Base-by-base conservation (phyloP, 1,140 invertebrate genomes). In the Panagrolaimus sp. region DNA sequence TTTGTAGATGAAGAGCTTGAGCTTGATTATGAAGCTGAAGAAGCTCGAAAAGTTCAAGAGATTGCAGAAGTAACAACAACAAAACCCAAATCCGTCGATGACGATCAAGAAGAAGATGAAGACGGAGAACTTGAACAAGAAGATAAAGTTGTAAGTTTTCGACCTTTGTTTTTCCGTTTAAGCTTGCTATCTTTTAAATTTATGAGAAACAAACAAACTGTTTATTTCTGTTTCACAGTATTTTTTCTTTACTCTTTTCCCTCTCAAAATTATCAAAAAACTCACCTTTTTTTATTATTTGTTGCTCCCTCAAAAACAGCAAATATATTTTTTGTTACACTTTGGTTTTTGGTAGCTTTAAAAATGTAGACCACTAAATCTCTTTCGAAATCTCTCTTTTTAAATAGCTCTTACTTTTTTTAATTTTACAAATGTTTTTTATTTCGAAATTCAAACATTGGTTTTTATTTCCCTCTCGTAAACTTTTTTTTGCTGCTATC, bases 1-100 rank as follows among this genome's bases (percentile, higher is more conserved):
- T 21, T 58, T 58, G 2, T 28, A 58, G 52, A 58, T 12, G 52
- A 58, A 58, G 52, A 58, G 10, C 52, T 58, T 28, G 52, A 58
- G n/a, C 52, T 58, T 28, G 52, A 58, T 28, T 58, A 58, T 58
- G 52, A 58, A 26, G 52, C 52, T 12, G 52, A 58, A 58, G 52
- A 58, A 58, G 52, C 52, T 38, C 2, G 32, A 38, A 38, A 38
- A 38, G 32, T 7, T 38, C 2, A 38, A 38, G 32, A 38, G 7
- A 38, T 38, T 38, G 32, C 32, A 4, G 32, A n/a, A n/a, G n/a
- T n/a, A n/a, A n/a, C 32, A 38, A 7, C 32, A 38, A 2, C 2
- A 38, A 7, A 38, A 4, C 2, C 2, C 32, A 38, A 7, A 38
- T 38, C 32, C 7, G 2, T 38, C 7, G 32, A 38, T 38, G 32